Conservation (phyloP, 2,113 vertebrate species). For the Pseudorasbora parva region DNA sequence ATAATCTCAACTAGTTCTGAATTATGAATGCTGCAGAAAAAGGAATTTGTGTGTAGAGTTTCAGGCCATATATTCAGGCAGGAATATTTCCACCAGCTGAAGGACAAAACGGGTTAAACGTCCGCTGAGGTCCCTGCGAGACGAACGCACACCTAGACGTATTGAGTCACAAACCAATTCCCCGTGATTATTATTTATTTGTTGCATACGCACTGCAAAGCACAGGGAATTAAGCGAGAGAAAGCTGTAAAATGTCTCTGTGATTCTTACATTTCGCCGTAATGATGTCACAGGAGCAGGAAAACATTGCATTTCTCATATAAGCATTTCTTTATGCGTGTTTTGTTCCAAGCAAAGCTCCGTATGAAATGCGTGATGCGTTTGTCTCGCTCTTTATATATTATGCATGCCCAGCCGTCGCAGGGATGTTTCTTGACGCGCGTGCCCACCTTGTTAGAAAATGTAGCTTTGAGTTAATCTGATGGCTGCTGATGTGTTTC, state of each 20-base stretch:
- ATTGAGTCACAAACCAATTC: not conserved
- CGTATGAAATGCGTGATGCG: not conserved
- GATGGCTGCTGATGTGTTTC: conserved; percentile 36
- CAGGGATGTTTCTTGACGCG: not conserved
- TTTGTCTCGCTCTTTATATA: not conserved
- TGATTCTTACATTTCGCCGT: not conserved
- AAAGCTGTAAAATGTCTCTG: not conserved
- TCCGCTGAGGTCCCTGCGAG: not conserved
- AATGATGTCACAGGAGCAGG: not conserved
- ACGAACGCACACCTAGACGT: not conserved
- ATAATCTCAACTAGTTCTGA: conserved; percentile 44
- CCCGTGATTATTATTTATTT: conserved; percentile 13
- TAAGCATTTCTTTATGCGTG: not conserved
- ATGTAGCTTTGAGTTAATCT: not conserved
- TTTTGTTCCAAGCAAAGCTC: not conserved
- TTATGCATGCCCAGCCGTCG: conserved; percentile 2
- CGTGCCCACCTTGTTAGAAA: conserved; percentile 22
- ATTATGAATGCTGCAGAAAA: conserved; percentile 46
- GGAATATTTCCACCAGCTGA: not conserved
- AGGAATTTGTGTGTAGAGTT: conserved; percentile 6
- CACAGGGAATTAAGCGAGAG: not conserved
- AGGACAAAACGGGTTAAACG: not conserved
- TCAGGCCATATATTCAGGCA: not conserved
- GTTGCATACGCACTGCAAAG: not conserved
- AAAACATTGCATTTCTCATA: not conserved